Conservation (phyloP, 2,888 invertebrate species). For the Zootermopsis nevadensis region DNA sequence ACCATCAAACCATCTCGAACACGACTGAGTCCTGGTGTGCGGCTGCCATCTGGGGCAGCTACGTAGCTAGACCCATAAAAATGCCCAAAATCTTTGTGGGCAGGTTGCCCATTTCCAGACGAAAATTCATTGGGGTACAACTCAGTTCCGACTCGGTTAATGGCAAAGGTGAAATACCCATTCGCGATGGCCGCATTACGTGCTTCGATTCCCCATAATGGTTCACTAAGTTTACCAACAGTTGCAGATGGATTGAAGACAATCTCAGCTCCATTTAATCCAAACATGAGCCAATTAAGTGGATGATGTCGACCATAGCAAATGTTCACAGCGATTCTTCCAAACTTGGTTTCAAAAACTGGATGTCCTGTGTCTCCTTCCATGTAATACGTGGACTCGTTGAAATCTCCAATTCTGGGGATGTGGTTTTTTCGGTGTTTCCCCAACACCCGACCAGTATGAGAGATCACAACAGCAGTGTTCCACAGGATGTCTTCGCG, state of each 20-base stretch:
- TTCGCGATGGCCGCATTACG: constrained; percentile 96
- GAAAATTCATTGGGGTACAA: constrained; percentile 83
- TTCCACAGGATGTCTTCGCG: constrained; percentile 93
- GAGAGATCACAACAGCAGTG: constrained; percentile 91
- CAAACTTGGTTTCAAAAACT: constrained; percentile 88
- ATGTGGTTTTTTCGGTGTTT: constrained; percentile 99
- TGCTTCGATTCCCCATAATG: constrained; percentile 96
- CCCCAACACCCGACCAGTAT: constrained; percentile 85
- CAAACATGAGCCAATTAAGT: constrained; percentile 98
- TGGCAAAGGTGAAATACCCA: constrained; percentile 91
- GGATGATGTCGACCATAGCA: constrained; percentile 99
- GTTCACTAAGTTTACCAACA: constrained; percentile 79
- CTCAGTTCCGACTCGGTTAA: constrained; percentile 95
- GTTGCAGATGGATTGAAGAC: constrained; percentile 99
- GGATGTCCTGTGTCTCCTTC: constrained; percentile 96
- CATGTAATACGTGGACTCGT: constrained; percentile 95
- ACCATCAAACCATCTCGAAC: constrained; percentile 86
- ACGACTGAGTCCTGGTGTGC: constrained; percentile 88
- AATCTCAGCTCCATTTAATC: constrained; percentile 96
- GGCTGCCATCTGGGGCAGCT: constrained; percentile 90
- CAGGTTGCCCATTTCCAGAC: constrained; percentile 81
- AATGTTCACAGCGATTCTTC: constrained; percentile 92
- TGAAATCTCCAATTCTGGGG: constrained; percentile 96
- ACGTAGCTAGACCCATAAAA: constrained; percentile 97
- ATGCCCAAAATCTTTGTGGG: constrained; percentile 84